Conservation (phyloP, 2,797 vertebrate species). For the Periophthalmus magnuspinnatus region DNA sequence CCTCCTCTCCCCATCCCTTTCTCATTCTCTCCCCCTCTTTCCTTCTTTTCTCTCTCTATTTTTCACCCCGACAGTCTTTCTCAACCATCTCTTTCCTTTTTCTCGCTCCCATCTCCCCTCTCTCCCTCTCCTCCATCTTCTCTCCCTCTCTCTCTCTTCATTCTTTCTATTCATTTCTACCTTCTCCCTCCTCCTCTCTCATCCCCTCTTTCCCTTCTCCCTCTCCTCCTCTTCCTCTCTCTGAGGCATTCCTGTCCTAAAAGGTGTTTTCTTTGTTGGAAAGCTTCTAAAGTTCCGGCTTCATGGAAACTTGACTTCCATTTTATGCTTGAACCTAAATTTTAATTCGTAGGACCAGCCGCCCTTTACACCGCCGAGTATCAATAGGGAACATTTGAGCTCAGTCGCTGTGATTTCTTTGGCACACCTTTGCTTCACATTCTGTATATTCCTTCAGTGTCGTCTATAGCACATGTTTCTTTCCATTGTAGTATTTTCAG, state of each 20-base stretch:
- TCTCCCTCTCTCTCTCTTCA: too few species aligned
- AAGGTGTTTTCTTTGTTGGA: constrained; percentile 54
- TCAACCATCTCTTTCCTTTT: too few species aligned
- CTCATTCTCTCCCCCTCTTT: too few species aligned
- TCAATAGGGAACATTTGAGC: constrained; percentile 36
- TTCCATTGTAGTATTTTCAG: neutral
- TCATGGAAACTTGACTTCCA: constrained; percentile 24
- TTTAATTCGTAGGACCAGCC: constrained; percentile 33
- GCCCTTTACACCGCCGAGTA: constrained; percentile 84
- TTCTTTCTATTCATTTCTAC: too few species aligned
- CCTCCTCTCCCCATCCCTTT: neutral
- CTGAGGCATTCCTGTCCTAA: constrained; percentile 51
- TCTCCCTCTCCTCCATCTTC: too few species aligned
- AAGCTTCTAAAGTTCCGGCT: constrained; percentile 34
- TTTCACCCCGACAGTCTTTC: too few species aligned
- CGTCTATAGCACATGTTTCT: constrained; percentile 55
- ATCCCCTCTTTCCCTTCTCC: too few species aligned
- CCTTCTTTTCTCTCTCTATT: too few species aligned
- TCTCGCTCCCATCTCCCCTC: too few species aligned
- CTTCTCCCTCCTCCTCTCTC: too few species aligned
- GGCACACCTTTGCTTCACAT: constrained; percentile 21
- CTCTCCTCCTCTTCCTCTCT: constrained; percentile 47
- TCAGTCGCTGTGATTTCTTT: constrained; percentile 41
- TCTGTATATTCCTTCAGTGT: constrained; percentile 55
- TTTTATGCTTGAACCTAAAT: constrained; percentile 24